These are phyloP conservation scores for Solea senegalensis DNA, from an alignment of 2,113 vertebrate species.

Conservation along the genomic window DNA sequence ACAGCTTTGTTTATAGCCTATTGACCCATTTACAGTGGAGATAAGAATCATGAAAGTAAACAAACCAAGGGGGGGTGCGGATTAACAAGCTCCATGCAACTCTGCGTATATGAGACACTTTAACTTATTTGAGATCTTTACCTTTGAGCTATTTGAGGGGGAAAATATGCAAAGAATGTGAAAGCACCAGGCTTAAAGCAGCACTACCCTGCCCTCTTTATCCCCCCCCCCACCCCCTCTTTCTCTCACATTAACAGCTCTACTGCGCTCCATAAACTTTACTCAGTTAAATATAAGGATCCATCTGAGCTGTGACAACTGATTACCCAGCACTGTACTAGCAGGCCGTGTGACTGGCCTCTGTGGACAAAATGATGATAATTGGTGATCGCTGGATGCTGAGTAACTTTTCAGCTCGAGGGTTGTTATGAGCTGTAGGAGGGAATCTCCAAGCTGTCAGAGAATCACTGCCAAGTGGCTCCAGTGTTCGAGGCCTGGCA, in stretches of 20 bases:
- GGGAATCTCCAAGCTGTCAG: slow-evolving; percentile 40
- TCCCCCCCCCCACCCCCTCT: background rate
- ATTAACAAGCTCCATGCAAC: background rate
- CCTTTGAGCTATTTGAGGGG: slow-evolving; percentile 17
- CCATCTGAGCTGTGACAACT: slow-evolving; percentile 37
- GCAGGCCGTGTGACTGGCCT: slow-evolving; percentile 25
- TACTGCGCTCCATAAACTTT: slow-evolving; percentile 15
- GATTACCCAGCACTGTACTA: slow-evolving; percentile 38
- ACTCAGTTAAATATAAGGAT: slow-evolving; percentile 39
- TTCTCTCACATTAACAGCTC: slow-evolving; percentile 29
- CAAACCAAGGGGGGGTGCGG: background rate
- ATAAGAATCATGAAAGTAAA: background rate
- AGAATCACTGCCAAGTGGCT: slow-evolving; percentile 52
- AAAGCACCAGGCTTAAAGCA: background rate
- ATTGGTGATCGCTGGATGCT: background rate
- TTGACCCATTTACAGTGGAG: slow-evolving; percentile 12
- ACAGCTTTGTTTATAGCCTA: background rate
- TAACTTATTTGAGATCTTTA: background rate
- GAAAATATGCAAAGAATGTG: slow-evolving; percentile 37
- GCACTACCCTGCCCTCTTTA: background rate
- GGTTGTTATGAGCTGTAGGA: slow-evolving; percentile 38
- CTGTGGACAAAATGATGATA: slow-evolving; percentile 40
- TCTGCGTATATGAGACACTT: slow-evolving; percentile 2
- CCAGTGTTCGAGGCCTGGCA: slow-evolving; percentile 34
- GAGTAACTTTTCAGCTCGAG: slow-evolving; percentile 27